A percentile compares a stretch with the other conserved stretches of the same genome.
phyloP scores from a whole-genome alignment of 1,140 invertebrate species.

The Oscheius sp. region DNA sequence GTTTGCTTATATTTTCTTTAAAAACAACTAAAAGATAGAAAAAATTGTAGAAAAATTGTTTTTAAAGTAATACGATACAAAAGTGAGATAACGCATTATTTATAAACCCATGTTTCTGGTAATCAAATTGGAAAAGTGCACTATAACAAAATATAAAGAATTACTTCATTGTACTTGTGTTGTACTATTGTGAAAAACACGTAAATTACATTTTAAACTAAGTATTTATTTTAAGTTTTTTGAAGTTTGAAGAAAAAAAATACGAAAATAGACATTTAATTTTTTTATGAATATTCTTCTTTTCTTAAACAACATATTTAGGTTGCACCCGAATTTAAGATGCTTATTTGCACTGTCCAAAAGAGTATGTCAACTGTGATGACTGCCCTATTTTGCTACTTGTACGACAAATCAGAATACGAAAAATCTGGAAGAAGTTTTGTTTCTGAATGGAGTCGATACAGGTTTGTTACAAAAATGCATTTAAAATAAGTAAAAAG shows the following conservation, averaged over 20 bases:
- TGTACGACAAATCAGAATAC: slow-evolving; percentile 8
- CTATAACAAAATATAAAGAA: no score
- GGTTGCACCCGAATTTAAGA: slow-evolving; percentile 15
- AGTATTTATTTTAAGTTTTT: no score
- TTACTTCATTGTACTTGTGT: no score
- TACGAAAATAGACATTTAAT: no score
- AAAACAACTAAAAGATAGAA: not conserved
- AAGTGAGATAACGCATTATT: not conserved
- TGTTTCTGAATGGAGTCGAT: slow-evolving; percentile 13
- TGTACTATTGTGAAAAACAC: no score
- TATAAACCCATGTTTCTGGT: no score
- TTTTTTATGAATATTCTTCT: no score
- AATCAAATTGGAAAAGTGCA: no score
- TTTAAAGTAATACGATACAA: no score
- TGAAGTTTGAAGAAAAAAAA: no score
- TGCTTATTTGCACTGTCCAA: slow-evolving; percentile 14
- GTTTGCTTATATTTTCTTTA: not conserved
- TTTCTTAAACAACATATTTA: not conserved
- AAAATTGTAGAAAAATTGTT: not conserved
- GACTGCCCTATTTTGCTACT: slow-evolving; percentile 17
- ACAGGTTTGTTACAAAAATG: not conserved
- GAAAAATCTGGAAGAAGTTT: slow-evolving; percentile 10
- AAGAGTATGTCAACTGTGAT: slow-evolving; percentile 34
- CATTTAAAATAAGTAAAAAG: no score
- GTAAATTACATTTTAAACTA: no score